Evolutionary conservation across 1,140 invertebrate genomes (phyloP).

Genomic region (Drosophila aff.): DNA sequence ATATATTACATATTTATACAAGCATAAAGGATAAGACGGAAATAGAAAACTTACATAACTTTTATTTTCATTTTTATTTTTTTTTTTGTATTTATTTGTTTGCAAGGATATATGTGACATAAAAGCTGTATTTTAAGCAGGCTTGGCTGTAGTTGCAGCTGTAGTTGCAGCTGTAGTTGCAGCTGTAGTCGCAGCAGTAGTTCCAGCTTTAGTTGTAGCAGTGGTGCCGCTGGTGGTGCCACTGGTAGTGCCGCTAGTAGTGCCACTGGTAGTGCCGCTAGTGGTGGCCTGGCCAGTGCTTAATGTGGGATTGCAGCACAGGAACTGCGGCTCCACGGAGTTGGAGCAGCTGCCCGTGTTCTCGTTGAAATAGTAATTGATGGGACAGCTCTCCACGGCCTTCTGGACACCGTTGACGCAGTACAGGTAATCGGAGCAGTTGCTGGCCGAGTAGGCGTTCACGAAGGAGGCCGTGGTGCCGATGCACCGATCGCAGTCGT

Average conservation of each 20-base stretch:
- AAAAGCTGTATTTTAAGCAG: background rate
- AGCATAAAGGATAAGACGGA: background rate
- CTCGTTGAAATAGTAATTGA: constrained; percentile 50
- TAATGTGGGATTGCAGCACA: constrained; percentile 31
- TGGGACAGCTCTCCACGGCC: constrained; percentile 28
- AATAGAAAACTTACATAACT: background rate
- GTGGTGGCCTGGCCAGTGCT: constrained; percentile 6
- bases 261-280: background rate
- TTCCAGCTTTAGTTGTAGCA: background rate
- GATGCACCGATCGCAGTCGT: constrained; percentile 61
- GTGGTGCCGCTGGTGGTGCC: background rate
- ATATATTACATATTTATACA: background rate
- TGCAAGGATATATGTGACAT: constrained; percentile 10
- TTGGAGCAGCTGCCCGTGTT: constrained; percentile 3
- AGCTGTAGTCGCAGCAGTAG: background rate
- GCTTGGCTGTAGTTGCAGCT: background rate
- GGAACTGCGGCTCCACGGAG: constrained; percentile 26
- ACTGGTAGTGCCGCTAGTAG: background rate
- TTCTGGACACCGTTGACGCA: constrained; percentile 48
- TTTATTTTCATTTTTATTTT: background rate
- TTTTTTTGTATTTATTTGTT: constrained; percentile 2
- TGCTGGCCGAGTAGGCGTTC: constrained; percentile 45
- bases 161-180: background rate
- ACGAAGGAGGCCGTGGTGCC: constrained; percentile 51
- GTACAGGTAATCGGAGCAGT: constrained; percentile 49